Conservation (phyloP, 2,797 vertebrate genomes). For the Percopsis omiscomaycus region DNA sequence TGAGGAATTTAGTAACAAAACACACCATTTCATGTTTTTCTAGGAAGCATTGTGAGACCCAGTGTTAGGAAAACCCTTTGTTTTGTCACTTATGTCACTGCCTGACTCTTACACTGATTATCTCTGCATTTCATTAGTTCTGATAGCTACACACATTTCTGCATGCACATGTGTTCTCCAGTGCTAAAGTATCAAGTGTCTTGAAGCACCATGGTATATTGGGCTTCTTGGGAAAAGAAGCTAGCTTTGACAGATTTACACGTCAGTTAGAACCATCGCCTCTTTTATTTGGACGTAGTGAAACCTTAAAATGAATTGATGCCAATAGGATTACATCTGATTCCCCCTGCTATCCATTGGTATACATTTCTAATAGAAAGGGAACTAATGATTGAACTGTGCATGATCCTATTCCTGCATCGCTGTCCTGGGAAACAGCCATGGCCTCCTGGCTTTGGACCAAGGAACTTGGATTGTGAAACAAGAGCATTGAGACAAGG, state of each 20-base stretch:
- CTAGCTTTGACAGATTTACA: conserved; percentile 9
- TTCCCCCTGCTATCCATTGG: conserved; percentile 3
- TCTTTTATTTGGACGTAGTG: conserved; percentile 9
- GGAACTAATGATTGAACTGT: conserved; percentile 17
- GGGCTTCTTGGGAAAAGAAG: conserved; percentile 11
- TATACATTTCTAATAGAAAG: not conserved
- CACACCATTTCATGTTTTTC: no score
- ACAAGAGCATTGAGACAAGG: conserved; percentile 23
- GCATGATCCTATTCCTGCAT: conserved; percentile 8
- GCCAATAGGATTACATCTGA: not conserved
- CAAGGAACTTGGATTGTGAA: conserved; percentile 36
- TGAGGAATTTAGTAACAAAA: no score
- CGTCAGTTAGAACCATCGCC: not conserved
- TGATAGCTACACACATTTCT: not conserved
- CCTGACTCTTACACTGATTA: no score
- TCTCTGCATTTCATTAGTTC: not conserved
- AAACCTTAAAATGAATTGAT: conserved; percentile 7
- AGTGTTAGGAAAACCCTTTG: no score
- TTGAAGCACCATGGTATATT: conserved; percentile 7
- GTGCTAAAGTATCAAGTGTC: conserved; percentile 9
- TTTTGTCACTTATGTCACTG: no score
- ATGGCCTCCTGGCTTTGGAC: conserved; percentile 23
- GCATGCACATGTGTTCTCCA: not conserved
- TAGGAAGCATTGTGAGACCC: no score
- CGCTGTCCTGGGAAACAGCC: conserved; percentile 17